Evolutionary conservation across 1,140 invertebrate genomes (phyloP), one percentile per base, ranked within the genome.

Genomic region (Hylaeus anthracinus): DNA sequence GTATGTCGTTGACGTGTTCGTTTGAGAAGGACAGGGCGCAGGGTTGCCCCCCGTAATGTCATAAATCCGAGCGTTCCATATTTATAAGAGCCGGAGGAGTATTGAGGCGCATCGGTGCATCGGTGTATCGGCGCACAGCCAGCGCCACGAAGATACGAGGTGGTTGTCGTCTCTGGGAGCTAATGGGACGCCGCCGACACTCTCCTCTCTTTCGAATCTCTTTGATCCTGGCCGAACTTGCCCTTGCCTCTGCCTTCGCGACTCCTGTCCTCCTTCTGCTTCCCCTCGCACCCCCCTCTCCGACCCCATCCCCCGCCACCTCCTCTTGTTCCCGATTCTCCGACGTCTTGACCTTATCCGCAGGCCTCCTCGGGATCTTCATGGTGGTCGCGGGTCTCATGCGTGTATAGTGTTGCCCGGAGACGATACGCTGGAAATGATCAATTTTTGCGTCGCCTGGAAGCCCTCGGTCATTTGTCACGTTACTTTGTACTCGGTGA

Each of bases 151-250:
- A 90, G 88, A 90, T 88, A 89, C 87, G 83, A 86, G 75, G 87
- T 88, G 91, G 88, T 88, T 89, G 90, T 91, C 87, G 90, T 90
- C 87, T 89, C 83, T 89, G 90, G 90, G 77, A 91, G 91, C 90
- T 92, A 91, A 91, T 92, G 91, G 91, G 90, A 90, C 88, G 86
- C 90, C 87, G 88, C 84, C 88, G 88, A 90, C 90, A 90, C 88
- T 88, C 87, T 87, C 85, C 64, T 87, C 89, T 87, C 87, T 72
- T 84, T 85, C 88, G 90, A 90, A 85, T 88, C 87, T 82, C 91
- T 92, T 92, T 92, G 92, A 92, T 91, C 90, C 88, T 86, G 86
- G 64, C 91, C 92, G 91, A 90, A 88, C 90, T 91, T 90, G 90
- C 88, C 87, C 85, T 90, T 88, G 87, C 88, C 87, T 90, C 79